Evolutionary conservation across 2,113 vertebrate genomes (phyloP).

Genomic region (Hippocampus abdominalis): DNA sequence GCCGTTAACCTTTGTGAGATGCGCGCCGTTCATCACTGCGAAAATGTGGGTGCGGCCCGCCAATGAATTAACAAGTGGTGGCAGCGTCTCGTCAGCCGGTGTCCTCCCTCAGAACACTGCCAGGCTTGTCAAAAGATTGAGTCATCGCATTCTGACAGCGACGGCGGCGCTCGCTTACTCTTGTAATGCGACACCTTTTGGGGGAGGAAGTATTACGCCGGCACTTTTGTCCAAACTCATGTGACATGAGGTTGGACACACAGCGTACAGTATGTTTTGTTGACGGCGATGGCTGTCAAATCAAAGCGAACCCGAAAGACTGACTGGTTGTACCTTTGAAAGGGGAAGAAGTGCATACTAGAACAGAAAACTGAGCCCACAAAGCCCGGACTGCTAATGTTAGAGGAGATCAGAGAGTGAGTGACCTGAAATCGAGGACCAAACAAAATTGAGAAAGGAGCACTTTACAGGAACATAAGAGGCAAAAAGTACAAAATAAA

Average conservation of each 20-base stretch:
- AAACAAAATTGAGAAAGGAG: no score
- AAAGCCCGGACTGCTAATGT: no score
- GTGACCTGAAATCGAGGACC: no score
- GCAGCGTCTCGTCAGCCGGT: constrained; percentile 63
- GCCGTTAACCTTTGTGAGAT: neutral
- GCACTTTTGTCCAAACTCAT: constrained; percentile 13
- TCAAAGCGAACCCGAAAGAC: neutral
- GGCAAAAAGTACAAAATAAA: no score
- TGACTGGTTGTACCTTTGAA: neutral
- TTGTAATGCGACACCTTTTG: constrained; percentile 18
- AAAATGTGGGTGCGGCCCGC: neutral
- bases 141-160: constrained; percentile 66
- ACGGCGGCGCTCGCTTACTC: constrained; percentile 40
- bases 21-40: neutral
- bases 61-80: constrained; percentile 59
- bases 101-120: constrained; percentile 59
- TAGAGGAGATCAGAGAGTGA: no score
- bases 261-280: neutral
- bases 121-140: constrained; percentile 68
- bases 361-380: neutral
- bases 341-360: neutral
- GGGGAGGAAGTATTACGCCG: constrained; percentile 25
- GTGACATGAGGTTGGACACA: constrained; percentile 2
- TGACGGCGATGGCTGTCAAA: neutral
- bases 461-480: no score